phyloP scores from a whole-genome alignment of 2,888 invertebrate genomes.

The Tetheella fluctuosa region DNA sequence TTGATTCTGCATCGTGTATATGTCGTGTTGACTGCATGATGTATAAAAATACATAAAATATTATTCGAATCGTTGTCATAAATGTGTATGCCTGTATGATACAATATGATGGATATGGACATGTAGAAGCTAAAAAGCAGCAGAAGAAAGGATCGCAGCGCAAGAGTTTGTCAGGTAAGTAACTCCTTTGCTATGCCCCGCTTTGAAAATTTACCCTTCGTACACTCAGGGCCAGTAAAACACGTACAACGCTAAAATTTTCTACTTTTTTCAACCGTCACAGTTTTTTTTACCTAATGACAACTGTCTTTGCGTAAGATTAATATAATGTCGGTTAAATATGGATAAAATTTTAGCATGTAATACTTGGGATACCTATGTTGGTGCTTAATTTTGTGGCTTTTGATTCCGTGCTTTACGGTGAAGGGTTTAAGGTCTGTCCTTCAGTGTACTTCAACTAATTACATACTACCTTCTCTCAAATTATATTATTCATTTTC shows the following conservation, averaged over 20 bases:
- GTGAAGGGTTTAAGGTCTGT: constrained; percentile 46
- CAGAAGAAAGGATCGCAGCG: constrained; percentile 88
- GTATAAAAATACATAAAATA: constrained; percentile 59
- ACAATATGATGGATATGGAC: constrained; percentile 62
- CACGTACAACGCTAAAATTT: constrained; percentile 26
- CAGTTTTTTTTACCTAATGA: not conserved
- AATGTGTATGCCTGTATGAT: constrained; percentile 76
- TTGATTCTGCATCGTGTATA: constrained; percentile 76
- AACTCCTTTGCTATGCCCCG: constrained; percentile 75
- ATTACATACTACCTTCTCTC: constrained; percentile 11
- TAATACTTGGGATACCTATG: constrained; percentile 19
- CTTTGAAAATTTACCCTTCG: constrained; percentile 53
- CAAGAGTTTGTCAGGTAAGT: constrained; percentile 95
- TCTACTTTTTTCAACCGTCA: not conserved
- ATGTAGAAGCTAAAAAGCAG: constrained; percentile 96
- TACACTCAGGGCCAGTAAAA: constrained; percentile 65
- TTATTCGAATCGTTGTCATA: constrained; percentile 68
- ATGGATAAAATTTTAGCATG: not conserved
- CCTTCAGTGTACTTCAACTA: constrained; percentile 59
- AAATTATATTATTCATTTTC: constrained; percentile 3
- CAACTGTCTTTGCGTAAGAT: constrained; percentile 1
- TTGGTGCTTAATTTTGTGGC: constrained; percentile 51
- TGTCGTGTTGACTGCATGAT: constrained; percentile 83
- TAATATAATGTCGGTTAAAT: not conserved
- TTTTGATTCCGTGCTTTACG: constrained; percentile 44